These are phyloP conservation scores for Galerucella nymphaeae DNA, from an alignment of 2,888 invertebrate genomes.

Conservation along the genomic window DNA sequence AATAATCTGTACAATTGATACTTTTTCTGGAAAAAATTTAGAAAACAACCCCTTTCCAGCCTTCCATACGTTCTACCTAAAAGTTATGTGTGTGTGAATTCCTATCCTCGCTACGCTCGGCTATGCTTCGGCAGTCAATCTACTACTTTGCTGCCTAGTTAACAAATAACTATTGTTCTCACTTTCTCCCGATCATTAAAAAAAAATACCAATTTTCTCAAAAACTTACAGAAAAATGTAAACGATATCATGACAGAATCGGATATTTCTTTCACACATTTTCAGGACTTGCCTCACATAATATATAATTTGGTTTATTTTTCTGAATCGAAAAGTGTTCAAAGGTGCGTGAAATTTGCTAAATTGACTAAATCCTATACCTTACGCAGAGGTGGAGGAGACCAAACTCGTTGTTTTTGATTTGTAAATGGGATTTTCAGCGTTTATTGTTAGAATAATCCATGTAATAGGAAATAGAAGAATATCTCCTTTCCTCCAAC, in stretches of 20 bases:
- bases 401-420: constrained; percentile 21
- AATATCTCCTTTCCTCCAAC: neutral
- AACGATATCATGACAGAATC: constrained; percentile 16
- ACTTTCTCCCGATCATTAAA: neutral
- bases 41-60: no score
- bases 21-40: no score
- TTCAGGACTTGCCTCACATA: constrained; percentile 10
- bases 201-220: neutral
- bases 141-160: no score
- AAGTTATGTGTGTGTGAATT: no score
- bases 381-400: constrained; percentile 3
- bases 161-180: no score
- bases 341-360: constrained; percentile 36
- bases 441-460: neutral
- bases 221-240: neutral
- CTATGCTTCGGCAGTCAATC: no score
- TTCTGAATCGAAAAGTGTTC: constrained; percentile 23
- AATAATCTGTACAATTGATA: no score
- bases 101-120: no score
- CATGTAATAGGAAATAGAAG: neutral
- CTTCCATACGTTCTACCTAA: no score
- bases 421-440: neutral
- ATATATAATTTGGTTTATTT: constrained; percentile 25
- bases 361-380: constrained; percentile 28
- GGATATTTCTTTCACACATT: constrained; percentile 11